Percentiles rank a stretch among this genome's conserved stretches.
Conservation (phyloP, 2,888 invertebrate genomes). For the Tachystola acroxantha region DNA sequence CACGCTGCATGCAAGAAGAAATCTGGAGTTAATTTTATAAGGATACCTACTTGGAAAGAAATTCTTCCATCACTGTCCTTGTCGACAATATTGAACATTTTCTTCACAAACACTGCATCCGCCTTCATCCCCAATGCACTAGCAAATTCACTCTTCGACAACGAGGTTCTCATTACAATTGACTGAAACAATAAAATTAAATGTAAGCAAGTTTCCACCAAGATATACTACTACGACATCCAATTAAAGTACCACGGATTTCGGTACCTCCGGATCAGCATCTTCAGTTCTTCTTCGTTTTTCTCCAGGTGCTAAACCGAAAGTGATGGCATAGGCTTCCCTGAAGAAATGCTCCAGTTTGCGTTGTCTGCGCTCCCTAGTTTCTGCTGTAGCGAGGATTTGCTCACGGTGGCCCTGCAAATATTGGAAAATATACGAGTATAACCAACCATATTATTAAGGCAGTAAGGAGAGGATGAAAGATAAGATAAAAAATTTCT, state of each 20-base stretch:
- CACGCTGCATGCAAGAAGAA: too few relatives aligned
- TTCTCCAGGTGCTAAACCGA: conserved; percentile 93
- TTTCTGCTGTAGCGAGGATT: conserved; percentile 94
- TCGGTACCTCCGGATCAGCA: conserved; percentile 87
- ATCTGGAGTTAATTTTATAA: too few relatives aligned
- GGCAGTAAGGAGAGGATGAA: too few relatives aligned
- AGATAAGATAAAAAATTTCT: too few relatives aligned
- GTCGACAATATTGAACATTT: conserved; percentile 98
- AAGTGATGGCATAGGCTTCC: conserved; percentile 96
- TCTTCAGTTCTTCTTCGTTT: conserved; percentile 85
- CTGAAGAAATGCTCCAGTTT: conserved; percentile 96
- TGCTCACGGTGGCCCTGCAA: conserved; percentile 86
- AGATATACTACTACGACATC: too few relatives aligned
- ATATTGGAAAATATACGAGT: too few relatives aligned
- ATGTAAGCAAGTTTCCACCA: too few relatives aligned
- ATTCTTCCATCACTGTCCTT: conserved; percentile 96
- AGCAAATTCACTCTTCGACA: conserved; percentile 95
- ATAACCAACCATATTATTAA: too few relatives aligned
- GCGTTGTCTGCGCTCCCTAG: conserved; percentile 94
- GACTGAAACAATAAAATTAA: conserved; percentile 58
- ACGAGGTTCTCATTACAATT: conserved; percentile 94
- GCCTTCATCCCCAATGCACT: conserved; percentile 97
- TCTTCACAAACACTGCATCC: conserved; percentile 95
- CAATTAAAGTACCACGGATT: too few relatives aligned
- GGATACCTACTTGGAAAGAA: conserved; percentile 86